phyloP scores from a whole-genome alignment of 2,113 vertebrate species.

The Sturnus vulgaris region DNA sequence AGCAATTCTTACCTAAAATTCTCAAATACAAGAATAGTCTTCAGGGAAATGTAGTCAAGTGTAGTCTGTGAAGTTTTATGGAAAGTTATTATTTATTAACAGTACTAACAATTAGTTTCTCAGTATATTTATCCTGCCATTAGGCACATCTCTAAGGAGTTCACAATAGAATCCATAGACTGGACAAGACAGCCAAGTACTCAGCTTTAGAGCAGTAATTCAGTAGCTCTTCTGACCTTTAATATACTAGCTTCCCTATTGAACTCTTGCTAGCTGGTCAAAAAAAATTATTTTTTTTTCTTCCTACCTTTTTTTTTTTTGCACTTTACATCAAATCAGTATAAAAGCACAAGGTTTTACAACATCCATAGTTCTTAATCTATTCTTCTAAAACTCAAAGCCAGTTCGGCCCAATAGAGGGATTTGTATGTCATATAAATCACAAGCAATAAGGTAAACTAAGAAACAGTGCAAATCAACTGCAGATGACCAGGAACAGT shows the following conservation, averaged over 20 bases:
- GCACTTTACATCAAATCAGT: not conserved
- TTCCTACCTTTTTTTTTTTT: not conserved
- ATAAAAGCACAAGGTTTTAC: not conserved
- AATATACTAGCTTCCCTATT: not conserved
- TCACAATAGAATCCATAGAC: not conserved
- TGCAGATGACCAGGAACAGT: not conserved
- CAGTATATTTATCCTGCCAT: not conserved
- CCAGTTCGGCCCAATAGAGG: not conserved
- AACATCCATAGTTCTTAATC: not conserved
- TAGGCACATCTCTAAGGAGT: not conserved
- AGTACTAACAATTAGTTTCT: not conserved
- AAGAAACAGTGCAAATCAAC: not conserved
- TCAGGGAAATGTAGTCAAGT: not conserved
- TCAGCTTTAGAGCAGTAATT: not conserved
- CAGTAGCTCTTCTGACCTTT: not conserved
- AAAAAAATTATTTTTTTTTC: not conserved
- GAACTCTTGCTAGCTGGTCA: not conserved
- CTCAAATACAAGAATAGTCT: not conserved
- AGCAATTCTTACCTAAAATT: not conserved
- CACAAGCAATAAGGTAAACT: not conserved
- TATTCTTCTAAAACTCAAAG: not conserved
- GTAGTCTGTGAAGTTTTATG: not conserved
- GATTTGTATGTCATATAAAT: not conserved
- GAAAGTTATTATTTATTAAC: not conserved
- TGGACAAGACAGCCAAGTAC: not conserved